Percentiles rank a stretch among this genome's conserved stretches.
Conservation (phyloP, 2,113 vertebrate species). For the Ursus arctos region DNA sequence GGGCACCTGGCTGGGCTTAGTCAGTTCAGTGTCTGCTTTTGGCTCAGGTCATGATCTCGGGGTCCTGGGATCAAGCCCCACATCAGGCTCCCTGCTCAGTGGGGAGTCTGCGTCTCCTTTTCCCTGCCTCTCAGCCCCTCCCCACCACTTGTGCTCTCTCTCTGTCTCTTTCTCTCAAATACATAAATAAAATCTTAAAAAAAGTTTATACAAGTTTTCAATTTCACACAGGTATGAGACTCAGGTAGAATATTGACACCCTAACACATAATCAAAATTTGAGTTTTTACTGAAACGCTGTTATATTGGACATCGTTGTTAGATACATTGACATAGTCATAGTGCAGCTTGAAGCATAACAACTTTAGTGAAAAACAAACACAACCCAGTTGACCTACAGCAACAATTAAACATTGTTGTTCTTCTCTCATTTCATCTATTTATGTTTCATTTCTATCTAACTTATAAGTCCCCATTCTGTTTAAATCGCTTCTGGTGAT, state of each 20-base stretch:
- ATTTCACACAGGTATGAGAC: background rate
- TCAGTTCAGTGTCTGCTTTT: background rate
- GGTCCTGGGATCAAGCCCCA: background rate
- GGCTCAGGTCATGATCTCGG: background rate
- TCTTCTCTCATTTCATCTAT: background rate
- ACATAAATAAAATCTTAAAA: background rate
- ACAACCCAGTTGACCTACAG: background rate
- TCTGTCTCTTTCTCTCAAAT: background rate
- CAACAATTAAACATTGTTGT: background rate
- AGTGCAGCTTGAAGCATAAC: background rate
- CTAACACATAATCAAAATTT: background rate
- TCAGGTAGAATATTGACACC: background rate
- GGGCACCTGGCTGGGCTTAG: background rate
- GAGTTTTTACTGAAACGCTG: constrained; percentile 11
- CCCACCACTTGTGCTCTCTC: background rate
- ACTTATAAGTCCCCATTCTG: background rate
- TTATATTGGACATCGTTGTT: background rate
- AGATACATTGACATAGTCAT: background rate
- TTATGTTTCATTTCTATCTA: background rate
- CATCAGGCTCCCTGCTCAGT: background rate
- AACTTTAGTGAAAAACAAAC: background rate
- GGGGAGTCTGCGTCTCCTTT: background rate
- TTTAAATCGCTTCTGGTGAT: background rate
- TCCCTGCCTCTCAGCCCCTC: background rate
- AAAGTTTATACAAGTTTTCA: background rate